Evolutionary conservation across 2,113 vertebrate genomes (phyloP), one percentile per base, ranked within the genome.

Genomic region (Psilopsiagon aymara): DNA sequence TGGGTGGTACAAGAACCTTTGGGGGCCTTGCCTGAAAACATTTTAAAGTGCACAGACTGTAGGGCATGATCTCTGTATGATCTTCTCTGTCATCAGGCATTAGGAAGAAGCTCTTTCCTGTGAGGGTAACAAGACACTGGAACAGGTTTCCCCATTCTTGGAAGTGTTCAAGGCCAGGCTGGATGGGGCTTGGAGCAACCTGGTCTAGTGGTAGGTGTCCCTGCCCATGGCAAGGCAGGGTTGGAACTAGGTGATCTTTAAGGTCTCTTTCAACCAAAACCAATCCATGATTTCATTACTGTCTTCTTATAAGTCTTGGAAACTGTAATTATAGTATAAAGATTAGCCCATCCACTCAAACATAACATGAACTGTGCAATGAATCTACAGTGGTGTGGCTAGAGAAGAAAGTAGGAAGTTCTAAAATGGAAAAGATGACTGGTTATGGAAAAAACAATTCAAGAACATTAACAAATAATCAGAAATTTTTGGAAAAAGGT

Each of bases 61-160:
- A 44, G 7, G 17, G 17, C 27, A 28, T 55, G 62, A 53, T 57
- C 1, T 3, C 31, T 0, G 0, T 13, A 29, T 39, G 10, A 79
- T 27, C 27, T 37, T 39, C 39, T 79, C 35, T 47, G 31, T 25
- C 63, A 19, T n/a, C n/a, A 59, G 57, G 57, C 33, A 59, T 35
- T 35, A 59, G 33, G 57, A 59, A 59, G 13, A 24, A 15, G 33
- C 10, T 59, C 33, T 35, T 59, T 35, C 35, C 57, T 35, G 33
- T 10, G 21, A 59, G 9, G 21, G 57, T 24, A 59, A 23, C 24
- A 35, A 24, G 57, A 59, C 21, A 24, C 33, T 59, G 33, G 21
- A 59, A 35, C 9, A 59, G 33, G 57, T 35, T 59, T 35, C 21
- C 57, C 21, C 33, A 59, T 59, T 13, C 21, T 14, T 59, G 57